A percentile compares a stretch with the other conserved stretches of the same genome.
These are phyloP conservation scores for Chloroceryle inda DNA, from an alignment of 2,797 vertebrate genomes.

Conservation along the genomic window DNA sequence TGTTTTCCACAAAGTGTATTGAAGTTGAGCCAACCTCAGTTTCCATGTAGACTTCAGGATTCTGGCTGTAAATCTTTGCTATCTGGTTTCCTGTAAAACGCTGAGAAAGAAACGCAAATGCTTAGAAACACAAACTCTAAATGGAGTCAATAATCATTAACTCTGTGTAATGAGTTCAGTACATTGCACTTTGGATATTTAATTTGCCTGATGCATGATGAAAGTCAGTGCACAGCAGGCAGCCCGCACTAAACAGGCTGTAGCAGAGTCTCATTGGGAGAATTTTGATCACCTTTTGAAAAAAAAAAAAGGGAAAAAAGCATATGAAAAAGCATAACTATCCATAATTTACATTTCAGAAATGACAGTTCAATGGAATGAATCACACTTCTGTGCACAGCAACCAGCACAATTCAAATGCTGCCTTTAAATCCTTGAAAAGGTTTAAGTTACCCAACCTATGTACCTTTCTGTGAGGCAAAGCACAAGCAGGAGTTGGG, in stretches of 20 bases:
- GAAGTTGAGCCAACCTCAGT: slow-evolving; percentile 87
- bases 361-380: slow-evolving; percentile 55
- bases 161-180: slow-evolving; percentile 52
- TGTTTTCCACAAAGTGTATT: neutral
- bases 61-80: slow-evolving; percentile 87
- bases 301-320: neutral
- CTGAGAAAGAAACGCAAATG: slow-evolving; percentile 80
- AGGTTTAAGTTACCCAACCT: neutral
- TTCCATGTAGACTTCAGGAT: slow-evolving; percentile 80
- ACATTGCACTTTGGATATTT: slow-evolving; percentile 48
- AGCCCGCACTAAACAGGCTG: slow-evolving; percentile 42
- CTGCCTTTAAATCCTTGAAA: slow-evolving; percentile 1
- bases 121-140: slow-evolving; percentile 72
- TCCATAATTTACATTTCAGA: slow-evolving; percentile 62
- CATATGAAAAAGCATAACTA: slow-evolving; percentile 39
- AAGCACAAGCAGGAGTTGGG: neutral
- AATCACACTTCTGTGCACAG: slow-evolving; percentile 9
- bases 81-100: slow-evolving; percentile 98
- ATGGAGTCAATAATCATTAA: slow-evolving; percentile 71
- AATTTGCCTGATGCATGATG: slow-evolving; percentile 49
- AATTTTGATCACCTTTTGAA: slow-evolving; percentile 70
- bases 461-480: neutral
- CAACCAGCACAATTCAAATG: neutral
- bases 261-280: slow-evolving; percentile 64
- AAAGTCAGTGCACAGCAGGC: slow-evolving; percentile 40